Evolutionary conservation across 2,797 vertebrate species (phyloP).

Genomic region (Hybognathus amarus): DNA sequence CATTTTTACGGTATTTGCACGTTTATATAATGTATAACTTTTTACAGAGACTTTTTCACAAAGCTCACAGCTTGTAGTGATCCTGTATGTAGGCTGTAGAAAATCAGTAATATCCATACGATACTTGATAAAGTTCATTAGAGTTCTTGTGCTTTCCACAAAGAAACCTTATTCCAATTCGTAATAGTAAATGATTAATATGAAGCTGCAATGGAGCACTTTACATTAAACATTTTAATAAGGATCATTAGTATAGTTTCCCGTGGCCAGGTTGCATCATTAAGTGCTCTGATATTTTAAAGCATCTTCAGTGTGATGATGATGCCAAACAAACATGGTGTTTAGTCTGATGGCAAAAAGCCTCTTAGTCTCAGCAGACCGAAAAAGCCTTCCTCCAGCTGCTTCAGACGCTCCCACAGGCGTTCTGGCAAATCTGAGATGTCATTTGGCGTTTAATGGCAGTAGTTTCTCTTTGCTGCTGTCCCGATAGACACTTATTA

Average conservation of each 20-base stretch:
- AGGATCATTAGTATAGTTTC: background rate
- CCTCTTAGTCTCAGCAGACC: background rate
- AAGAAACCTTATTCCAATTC: background rate
- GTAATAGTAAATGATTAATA: background rate
- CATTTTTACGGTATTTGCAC: no score
- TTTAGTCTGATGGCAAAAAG: slow-evolving; percentile 17
- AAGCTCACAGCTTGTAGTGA: background rate
- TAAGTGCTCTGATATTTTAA: background rate
- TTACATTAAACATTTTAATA: background rate
- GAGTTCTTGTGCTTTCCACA: background rate
- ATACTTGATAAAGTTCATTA: background rate
- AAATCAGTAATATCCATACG: background rate
- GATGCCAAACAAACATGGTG: background rate
- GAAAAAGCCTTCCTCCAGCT: background rate
- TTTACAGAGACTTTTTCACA: no score
- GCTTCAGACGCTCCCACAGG: slow-evolving; percentile 10
- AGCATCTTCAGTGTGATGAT: background rate
- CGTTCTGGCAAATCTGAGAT: background rate
- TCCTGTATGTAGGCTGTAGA: background rate
- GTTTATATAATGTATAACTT: no score
- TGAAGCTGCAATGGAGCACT: background rate
- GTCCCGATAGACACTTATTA: no score
- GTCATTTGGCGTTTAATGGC: background rate
- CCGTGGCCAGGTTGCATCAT: background rate
- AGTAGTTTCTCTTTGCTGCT: no score